Percentiles rank a stretch among this genome's conserved stretches.
Evolutionary conservation across 2,113 vertebrate species (phyloP).

Genomic region (Gnathonemus longibarbis): DNA sequence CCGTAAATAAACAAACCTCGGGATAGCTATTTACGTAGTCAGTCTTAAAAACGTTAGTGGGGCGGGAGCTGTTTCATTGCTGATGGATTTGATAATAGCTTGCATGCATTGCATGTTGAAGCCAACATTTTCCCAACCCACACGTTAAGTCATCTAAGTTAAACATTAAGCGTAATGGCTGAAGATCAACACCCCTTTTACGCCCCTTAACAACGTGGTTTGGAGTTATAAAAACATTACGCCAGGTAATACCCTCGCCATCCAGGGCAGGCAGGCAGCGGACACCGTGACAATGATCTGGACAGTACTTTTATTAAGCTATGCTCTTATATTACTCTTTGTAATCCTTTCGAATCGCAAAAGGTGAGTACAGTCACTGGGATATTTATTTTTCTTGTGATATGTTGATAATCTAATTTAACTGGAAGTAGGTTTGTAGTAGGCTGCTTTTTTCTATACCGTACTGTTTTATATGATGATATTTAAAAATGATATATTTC

Average conservation of each 20-base stretch:
- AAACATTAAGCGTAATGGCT: background rate
- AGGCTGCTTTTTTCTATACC: background rate
- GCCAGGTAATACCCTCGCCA: background rate
- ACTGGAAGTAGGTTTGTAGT: background rate
- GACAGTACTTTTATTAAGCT: conserved; percentile 45
- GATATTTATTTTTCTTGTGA: background rate
- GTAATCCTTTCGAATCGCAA: conserved; percentile 45
- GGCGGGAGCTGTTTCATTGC: background rate
- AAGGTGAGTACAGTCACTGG: conserved; percentile 43
- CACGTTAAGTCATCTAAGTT: background rate
- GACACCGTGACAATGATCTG: conserved; percentile 50
- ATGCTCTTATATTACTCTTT: conserved; percentile 42
- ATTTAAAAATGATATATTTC: background rate
- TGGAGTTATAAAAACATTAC: background rate
- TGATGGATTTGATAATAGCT: background rate
- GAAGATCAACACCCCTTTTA: background rate
- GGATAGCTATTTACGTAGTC: background rate
- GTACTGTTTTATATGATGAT: background rate
- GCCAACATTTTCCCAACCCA: background rate
- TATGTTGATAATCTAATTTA: background rate
- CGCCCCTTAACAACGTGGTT: background rate
- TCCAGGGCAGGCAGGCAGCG: background rate
- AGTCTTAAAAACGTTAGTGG: background rate
- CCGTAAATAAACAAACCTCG: background rate
- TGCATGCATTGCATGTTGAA: background rate